Evolutionary conservation across 2,113 vertebrate genomes (phyloP).

Genomic region (Cryptomyrus ogoouensis): DNA sequence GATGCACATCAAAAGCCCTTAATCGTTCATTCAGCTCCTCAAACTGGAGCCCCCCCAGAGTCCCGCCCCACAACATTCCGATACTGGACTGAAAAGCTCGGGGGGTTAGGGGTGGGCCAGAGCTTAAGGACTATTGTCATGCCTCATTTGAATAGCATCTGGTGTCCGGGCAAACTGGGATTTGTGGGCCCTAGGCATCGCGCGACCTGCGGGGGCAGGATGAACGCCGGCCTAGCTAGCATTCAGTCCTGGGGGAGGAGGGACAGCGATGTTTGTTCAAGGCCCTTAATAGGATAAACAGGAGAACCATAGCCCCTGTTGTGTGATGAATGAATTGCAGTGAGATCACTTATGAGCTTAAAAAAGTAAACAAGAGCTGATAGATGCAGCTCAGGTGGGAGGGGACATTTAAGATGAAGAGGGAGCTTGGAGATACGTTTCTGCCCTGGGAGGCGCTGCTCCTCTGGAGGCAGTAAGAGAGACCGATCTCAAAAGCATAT

Average conservation of each 20-base stretch:
- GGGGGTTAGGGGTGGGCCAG: background rate
- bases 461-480: background rate
- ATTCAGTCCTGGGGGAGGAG: background rate
- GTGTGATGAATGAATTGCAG: background rate
- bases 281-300: slow-evolving; percentile 13
- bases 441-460: background rate
- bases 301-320: background rate
- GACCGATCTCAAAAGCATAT: background rate
- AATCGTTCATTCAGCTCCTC: background rate
- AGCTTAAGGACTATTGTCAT: slow-evolving; percentile 19
- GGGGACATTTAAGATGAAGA: background rate
- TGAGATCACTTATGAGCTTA: background rate
- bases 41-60: background rate
- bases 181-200: slow-evolving; percentile 36
- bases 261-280: background rate
- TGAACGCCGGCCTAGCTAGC: background rate
- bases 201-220: slow-evolving; percentile 22
- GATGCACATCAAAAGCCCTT: background rate
- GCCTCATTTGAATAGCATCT: slow-evolving; percentile 49
- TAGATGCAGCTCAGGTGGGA: background rate
- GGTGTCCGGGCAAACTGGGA: slow-evolving; percentile 41
- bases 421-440: background rate
- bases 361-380: background rate
- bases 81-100: background rate
- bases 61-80: background rate